Percentiles rank a stretch among this genome's conserved stretches.
Evolutionary conservation across 2,888 invertebrate species (phyloP).

Genomic region (Torymus texanus): DNA sequence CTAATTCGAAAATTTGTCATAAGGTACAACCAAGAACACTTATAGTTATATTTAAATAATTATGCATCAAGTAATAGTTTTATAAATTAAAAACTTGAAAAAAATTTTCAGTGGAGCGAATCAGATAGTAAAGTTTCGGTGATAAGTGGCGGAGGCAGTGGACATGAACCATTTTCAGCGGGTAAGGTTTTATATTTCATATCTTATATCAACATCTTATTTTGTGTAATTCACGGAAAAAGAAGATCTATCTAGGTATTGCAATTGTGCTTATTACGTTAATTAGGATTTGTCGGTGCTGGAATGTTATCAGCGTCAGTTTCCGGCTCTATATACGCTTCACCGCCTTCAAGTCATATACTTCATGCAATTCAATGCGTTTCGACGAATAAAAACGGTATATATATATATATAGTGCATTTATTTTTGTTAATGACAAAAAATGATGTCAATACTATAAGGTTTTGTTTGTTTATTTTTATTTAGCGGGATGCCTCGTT

Average conservation of each 20-base stretch:
- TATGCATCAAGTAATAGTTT: background rate
- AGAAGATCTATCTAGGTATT: too few relatives aligned
- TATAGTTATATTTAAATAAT: too few relatives aligned
- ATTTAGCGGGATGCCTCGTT: conserved; percentile 81
- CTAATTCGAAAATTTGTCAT: too few relatives aligned
- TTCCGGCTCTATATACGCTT: conserved; percentile 85
- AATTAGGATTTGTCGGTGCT: conserved; percentile 83
- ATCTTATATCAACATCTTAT: background rate
- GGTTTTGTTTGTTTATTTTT: background rate
- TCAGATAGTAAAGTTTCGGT: conserved; percentile 75
- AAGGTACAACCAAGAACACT: too few relatives aligned
- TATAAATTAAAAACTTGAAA: background rate
- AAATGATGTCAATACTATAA: background rate
- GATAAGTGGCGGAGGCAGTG: conserved; percentile 88
- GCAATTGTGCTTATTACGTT: background rate
- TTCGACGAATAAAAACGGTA: conserved; percentile 79
- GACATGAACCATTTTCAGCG: conserved; percentile 83
- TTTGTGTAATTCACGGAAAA: too few relatives aligned
- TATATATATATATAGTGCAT: conserved; percentile 64
- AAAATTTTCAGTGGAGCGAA: conserved; percentile 61
- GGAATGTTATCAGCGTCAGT: conserved; percentile 85
- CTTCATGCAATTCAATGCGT: conserved; percentile 81
- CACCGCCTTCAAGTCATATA: conserved; percentile 84
- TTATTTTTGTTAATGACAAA: background rate
- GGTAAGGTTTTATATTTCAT: conserved; percentile 56